These are phyloP conservation scores for Rhinolophus ferrumequinum DNA, from an alignment of 2,113 vertebrate genomes.

Conservation along the genomic window DNA sequence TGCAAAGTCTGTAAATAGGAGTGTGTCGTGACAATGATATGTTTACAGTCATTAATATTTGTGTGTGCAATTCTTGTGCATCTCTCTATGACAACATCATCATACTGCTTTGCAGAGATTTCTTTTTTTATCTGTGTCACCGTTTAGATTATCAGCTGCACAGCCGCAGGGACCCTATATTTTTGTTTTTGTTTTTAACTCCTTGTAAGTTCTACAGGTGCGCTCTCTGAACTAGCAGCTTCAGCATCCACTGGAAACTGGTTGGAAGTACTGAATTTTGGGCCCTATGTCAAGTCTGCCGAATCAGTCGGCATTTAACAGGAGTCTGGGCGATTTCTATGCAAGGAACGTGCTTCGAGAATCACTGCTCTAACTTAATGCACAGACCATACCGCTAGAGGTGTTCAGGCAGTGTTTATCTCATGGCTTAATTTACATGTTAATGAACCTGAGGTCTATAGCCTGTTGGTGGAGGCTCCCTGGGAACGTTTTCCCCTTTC, in stretches of 20 bases:
- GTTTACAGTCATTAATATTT: not conserved
- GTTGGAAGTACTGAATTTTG: not conserved
- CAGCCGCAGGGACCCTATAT: accelerated
- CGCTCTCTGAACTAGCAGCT: not conserved
- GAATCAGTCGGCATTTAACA: not conserved
- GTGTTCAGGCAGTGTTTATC: not conserved
- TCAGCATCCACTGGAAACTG: not conserved
- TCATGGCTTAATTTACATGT: not conserved
- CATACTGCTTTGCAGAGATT: no score
- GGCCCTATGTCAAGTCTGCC: accelerated
- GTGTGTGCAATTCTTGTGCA: not conserved
- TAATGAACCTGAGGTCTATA: not conserved
- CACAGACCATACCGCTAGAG: not conserved
- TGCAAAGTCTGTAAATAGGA: not conserved
- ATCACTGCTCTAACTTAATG: no score
- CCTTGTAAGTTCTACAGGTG: not conserved
- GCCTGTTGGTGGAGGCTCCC: no score
- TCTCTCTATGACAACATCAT: accelerated
- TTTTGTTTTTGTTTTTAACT: not conserved
- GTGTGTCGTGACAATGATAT: accelerated
- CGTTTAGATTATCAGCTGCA: not conserved
- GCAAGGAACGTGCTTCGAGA: not conserved
- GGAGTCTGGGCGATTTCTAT: not conserved
- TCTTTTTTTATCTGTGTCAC: not conserved
- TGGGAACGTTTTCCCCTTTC: not conserved